Evolutionary conservation across 2,113 vertebrate species (phyloP), one percentile per base, ranked within the genome.

Genomic region (Melanerpes aurifrons): DNA sequence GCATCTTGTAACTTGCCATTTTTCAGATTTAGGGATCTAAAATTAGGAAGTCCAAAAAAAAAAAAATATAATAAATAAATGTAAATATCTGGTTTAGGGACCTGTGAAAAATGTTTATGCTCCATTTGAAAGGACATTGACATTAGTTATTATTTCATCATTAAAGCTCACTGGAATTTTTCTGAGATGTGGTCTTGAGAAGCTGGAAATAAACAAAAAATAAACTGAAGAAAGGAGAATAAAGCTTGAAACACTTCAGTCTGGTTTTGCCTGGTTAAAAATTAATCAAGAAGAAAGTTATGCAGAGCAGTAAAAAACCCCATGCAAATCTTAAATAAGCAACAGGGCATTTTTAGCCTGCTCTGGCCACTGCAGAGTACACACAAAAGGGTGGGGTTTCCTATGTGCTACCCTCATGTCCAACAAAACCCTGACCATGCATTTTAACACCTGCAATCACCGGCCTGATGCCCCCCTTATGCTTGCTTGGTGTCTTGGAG

Each of bases 381-480:
- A 66, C 4, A 22, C 3, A 86, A 54, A 76, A 62, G 13, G 79
- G 3, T 6, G 21, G 6, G 12, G 67, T 53, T 40, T 37, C 40
- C 28, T 62, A 0, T 3, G 2, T 78, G 8, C 40, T 53, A 43
- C 48, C 26, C 48, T 86, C 28, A 66, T 8, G 15, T 6, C 43
- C 17, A 48, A 14, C 10, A 74, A 45, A 64, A 86, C 16, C 20
- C 45, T n/a, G 26, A 32, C 32, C 4, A 20, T 5, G 6, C 22
- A 70, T 59, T 85, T 86, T 37, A 70, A 5, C 24, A 87, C 50
- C 17, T 76, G 35, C 9, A 35, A 0, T 66, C 56, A 35, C n/a
- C 29, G 35, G 18, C 63, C 37, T 0, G 0, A 22, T 19, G 21
- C 20, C 7, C 5, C 17, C 14, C 16, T 62, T 40, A 6, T 32